A percentile compares a stretch with the other conserved stretches of the same genome.
Evolutionary conservation across 1,140 invertebrate genomes (phyloP).

Genomic region (Scaptomyza montana): DNA sequence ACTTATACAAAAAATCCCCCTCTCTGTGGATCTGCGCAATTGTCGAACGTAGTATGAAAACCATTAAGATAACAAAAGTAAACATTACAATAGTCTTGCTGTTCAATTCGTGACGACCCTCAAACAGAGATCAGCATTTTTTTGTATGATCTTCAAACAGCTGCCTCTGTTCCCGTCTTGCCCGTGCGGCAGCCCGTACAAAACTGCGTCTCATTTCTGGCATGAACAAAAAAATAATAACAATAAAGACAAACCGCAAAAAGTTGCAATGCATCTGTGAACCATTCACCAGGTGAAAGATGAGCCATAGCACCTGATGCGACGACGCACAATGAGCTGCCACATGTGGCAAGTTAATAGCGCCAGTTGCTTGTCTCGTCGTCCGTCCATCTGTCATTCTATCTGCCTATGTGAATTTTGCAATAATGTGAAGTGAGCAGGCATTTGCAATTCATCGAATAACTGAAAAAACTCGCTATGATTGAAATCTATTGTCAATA

Average conservation of each 20-base stretch:
- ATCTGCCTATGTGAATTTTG: conserved; percentile 19
- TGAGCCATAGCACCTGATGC: conserved; percentile 51
- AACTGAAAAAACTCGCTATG: neutral
- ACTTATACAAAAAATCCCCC: no score
- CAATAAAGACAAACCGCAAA: conserved; percentile 40
- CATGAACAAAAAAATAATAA: conserved; percentile 41
- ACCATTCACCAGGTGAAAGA: conserved; percentile 73
- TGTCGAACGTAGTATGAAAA: conserved; percentile 15
- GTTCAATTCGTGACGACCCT: conserved; percentile 43
- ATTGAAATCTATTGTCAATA: conserved; percentile 13
- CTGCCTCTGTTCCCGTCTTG: conserved; percentile 14
- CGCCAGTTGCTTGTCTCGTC: conserved; percentile 11
- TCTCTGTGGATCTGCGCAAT: neutral
- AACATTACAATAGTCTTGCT: conserved; percentile 25
- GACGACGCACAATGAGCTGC: conserved; percentile 60
- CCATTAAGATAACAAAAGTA: conserved; percentile 54
- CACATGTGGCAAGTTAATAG: conserved; percentile 27
- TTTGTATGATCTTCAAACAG: conserved; percentile 46
- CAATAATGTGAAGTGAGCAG: conserved; percentile 16
- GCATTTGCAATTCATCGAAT: conserved; percentile 14
- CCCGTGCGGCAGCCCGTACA: neutral
- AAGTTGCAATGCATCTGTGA: conserved; percentile 52
- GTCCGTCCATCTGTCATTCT: neutral
- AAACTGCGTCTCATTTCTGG: conserved; percentile 27
- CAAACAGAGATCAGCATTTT: conserved; percentile 33